A percentile compares a stretch with the other conserved stretches of the same genome.
Conservation (phyloP, 1,140 invertebrate species). For the Sinonovacula constricta region DNA sequence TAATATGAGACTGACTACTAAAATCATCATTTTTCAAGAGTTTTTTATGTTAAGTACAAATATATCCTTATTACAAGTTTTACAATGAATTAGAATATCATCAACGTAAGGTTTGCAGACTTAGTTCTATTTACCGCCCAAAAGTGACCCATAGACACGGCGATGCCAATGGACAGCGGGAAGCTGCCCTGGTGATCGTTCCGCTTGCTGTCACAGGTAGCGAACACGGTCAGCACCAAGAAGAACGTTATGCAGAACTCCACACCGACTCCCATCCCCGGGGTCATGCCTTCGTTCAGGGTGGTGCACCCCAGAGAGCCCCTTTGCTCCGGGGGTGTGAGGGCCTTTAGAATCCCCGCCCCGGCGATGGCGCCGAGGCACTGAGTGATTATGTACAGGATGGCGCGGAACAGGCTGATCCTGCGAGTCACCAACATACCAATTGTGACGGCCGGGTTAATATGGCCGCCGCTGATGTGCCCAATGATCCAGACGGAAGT, state of each 20-base stretch:
- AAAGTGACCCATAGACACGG: constrained; percentile 89
- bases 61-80: too few relatives aligned
- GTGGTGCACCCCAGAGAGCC: constrained; percentile 84
- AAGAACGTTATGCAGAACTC: constrained; percentile 94
- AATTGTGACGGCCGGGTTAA: constrained; percentile 92
- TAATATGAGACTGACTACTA: too few relatives aligned
- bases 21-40: too few relatives aligned
- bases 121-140: constrained; percentile 83
- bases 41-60: too few relatives aligned
- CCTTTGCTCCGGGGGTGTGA: constrained; percentile 79
- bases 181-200: constrained; percentile 91
- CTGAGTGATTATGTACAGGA: constrained; percentile 74
- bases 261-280: constrained; percentile 86
- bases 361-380: constrained; percentile 88
- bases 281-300: constrained; percentile 39
- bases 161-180: constrained; percentile 89
- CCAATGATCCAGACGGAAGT: constrained; percentile 82
- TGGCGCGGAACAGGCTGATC: constrained; percentile 71
- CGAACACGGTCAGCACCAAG: constrained; percentile 92
- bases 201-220: constrained; percentile 88
- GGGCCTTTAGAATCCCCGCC: constrained; percentile 83
- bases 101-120: too few relatives aligned
- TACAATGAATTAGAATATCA: too few relatives aligned
- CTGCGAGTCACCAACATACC: constrained; percentile 83
- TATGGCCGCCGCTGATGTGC: constrained; percentile 92